Evolutionary conservation across 2,113 vertebrate species (phyloP).

Genomic region (Varanus salvator): DNA sequence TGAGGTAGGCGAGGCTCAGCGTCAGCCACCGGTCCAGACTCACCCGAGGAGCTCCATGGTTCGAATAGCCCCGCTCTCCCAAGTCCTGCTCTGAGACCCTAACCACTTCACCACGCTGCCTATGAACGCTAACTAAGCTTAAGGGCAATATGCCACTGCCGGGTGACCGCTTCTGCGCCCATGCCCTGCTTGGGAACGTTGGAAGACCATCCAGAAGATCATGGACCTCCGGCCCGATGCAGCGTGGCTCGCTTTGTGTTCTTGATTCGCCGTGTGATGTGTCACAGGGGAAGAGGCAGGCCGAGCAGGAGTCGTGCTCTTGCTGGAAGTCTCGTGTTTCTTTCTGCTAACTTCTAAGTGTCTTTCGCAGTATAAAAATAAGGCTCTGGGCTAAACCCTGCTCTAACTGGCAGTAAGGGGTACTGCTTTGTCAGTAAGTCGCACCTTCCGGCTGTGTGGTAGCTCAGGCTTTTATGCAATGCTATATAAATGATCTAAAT

Average conservation of each 20-base stretch:
- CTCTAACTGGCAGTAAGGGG: neutral
- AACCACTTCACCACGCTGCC: too few relatives aligned
- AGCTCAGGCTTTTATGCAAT: neutral
- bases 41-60: too few relatives aligned
- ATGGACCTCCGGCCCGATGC: neutral
- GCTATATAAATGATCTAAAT: neutral
- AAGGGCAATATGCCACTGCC: too few relatives aligned
- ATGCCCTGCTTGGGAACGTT: neutral
- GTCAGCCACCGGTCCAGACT: too few relatives aligned
- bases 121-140: too few relatives aligned
- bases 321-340: neutral
- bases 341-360: too few relatives aligned
- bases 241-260: neutral
- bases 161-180: neutral
- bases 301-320: neutral
- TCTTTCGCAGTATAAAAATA: too few relatives aligned
- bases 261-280: neutral
- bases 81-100: too few relatives aligned
- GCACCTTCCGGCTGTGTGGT: neutral
- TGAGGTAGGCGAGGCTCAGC: too few relatives aligned
- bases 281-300: neutral
- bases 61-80: too few relatives aligned
- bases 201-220: neutral
- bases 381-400: neutral
- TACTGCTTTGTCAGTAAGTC: neutral